A percentile compares a stretch with the other conserved stretches of the same genome.
Evolutionary conservation across 2,888 invertebrate species (phyloP).

Genomic region (Acleris literana): DNA sequence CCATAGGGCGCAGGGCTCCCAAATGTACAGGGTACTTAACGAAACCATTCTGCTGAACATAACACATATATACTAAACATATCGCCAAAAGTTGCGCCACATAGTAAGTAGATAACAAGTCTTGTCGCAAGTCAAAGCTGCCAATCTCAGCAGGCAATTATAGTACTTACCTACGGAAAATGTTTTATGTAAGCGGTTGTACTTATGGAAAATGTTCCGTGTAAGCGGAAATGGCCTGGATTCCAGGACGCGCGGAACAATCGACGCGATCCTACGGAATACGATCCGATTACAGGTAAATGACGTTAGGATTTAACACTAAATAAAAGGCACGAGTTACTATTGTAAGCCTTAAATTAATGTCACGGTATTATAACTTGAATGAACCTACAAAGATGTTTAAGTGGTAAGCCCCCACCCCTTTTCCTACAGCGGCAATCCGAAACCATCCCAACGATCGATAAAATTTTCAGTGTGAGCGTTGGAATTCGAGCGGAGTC

Average conservation of each 20-base stretch:
- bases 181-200: not conserved
- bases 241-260: slow-evolving; percentile 58
- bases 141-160: not conserved
- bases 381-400: too few species aligned
- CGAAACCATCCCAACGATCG: not conserved
- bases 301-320: too few species aligned
- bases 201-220: slow-evolving; percentile 4
- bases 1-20: slow-evolving; percentile 75
- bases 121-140: slow-evolving; percentile 1
- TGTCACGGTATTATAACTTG: too few species aligned
- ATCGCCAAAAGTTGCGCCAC: not conserved
- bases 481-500: slow-evolving; percentile 13
- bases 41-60: too few species aligned
- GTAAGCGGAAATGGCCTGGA: slow-evolving; percentile 48
- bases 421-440: not conserved
- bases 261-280: slow-evolving; percentile 43
- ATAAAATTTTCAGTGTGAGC: slow-evolving; percentile 2
- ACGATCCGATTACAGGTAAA: slow-evolving; percentile 1
- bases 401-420: not conserved
- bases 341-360: too few species aligned
- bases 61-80: too few species aligned
- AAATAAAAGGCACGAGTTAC: too few species aligned
- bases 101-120: not conserved
- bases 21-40: slow-evolving; percentile 75
- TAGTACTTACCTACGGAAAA: slow-evolving; percentile 3